Conservation (phyloP, 2,797 vertebrate species). For the Pseudochirops corinnae region DNA sequence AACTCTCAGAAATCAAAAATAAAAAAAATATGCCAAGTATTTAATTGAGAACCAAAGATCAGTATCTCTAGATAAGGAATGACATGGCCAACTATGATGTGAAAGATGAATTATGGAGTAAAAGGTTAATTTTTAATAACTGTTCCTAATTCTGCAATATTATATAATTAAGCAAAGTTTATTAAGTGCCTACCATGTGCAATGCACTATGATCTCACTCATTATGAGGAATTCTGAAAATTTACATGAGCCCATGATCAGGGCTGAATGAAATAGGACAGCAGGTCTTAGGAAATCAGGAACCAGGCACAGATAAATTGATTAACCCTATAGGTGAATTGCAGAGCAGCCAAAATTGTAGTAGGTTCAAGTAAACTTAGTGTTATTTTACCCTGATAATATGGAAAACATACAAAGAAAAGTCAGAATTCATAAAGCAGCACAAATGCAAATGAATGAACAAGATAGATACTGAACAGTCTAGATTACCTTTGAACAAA, state of each 20-base stretch:
- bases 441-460: slow-evolving; percentile 1
- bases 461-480: neutral
- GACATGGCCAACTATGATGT: neutral
- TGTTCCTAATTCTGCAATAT: neutral
- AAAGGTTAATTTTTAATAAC: neutral
- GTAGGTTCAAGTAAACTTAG: neutral
- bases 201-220: neutral
- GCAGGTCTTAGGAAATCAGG: neutral
- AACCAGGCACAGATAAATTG: neutral
- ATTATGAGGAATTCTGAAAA: neutral
- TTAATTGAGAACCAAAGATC: neutral
- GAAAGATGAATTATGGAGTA: neutral
- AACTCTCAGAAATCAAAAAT: slow-evolving; percentile 15
- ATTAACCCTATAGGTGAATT: neutral
- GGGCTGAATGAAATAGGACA: neutral
- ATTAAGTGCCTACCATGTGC: neutral
- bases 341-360: neutral
- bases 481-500: neutral
- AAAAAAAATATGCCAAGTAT: neutral
- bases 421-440: neutral
- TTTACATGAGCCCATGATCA: slow-evolving; percentile 2
- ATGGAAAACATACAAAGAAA: neutral
- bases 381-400: slow-evolving; percentile 23
- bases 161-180: neutral
- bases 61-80: slow-evolving; percentile 1